Base-by-base conservation (phyloP, 2,113 vertebrate genomes). In the Cyanistes caeruleus region DNA sequence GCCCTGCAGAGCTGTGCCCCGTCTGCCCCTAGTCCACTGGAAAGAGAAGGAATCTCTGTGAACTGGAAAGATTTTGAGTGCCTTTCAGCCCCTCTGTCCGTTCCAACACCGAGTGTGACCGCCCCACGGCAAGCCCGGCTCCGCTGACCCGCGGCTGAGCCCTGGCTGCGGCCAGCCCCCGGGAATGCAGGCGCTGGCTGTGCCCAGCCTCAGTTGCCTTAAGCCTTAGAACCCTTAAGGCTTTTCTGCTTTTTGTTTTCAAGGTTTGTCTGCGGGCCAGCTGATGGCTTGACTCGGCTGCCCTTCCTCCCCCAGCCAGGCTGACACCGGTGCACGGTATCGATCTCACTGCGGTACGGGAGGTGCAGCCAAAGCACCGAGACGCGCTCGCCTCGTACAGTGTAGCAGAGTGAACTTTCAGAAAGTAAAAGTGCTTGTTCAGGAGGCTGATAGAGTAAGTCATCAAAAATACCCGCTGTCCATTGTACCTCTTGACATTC, bases 371-470 rank as follows among this genome's bases (percentile, higher is more conserved):
- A 51, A 95, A 96, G 93, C 69, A 17, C 77, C 30, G 13, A 63
- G 41, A 92, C 52, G 72, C 81, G 5, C 74, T 96, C 90, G 83
- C 82, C 75, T 84, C 55, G 13, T 18, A 3, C 75, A 24, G 41
- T 22, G 68, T 31, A 12, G 44, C n/a, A 48, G 55, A 30, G 79
- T 41, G 86, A 96, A 96, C 95, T 93, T 93, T 25, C 52, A 51
- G 76, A 75, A 90, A 87, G 88, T 75, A 46, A 88, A 96, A 96
- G 56, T 87, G 95, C 89, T 89, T 90, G 41, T 52, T 93, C 41
- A 79, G 86, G 87, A 90, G 90, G n/a, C 86, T 95, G 73, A 63
- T 37, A 73, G 67, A 95, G 60, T 93, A 93, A 95, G 90, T 96
- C 72, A 79, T 92, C 87, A 90, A 84, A 88, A 93, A 62, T 83